These are phyloP conservation scores for Nycticryphes semicollaris DNA, from an alignment of 2,113 vertebrate species.

Conservation along the genomic window DNA sequence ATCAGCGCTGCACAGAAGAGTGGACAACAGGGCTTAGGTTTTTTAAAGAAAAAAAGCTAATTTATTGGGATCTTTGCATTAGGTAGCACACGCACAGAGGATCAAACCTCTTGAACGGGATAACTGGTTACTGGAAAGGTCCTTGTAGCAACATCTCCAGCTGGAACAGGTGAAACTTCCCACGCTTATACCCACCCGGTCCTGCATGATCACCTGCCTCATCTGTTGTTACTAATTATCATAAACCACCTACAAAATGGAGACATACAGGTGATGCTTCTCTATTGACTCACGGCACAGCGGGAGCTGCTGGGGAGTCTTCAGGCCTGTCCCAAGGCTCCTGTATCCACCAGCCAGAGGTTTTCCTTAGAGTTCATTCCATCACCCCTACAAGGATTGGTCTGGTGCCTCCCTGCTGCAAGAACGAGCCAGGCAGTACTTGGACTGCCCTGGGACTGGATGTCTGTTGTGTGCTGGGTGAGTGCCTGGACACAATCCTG, in stretches of 20 bases:
- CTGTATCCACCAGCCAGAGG: not conserved
- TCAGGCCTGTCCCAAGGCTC: not conserved
- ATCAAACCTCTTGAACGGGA: not conserved
- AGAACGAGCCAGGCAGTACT: not conserved
- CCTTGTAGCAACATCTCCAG: not conserved
- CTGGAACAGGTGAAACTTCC: not conserved
- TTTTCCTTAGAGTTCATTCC: not conserved
- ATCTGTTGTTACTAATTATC: not conserved
- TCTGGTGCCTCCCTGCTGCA: not conserved
- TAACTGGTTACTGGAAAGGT: not conserved
- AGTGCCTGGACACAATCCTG: not conserved
- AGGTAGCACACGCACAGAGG: accelerated
- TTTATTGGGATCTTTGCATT: not conserved
- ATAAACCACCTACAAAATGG: not conserved
- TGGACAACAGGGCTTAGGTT: not conserved
- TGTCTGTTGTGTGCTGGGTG: accelerated
- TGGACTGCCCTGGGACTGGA: not conserved
- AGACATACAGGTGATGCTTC: not conserved
- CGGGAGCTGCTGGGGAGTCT: not conserved
- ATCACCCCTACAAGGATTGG: not conserved
- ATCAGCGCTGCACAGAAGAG: not conserved
- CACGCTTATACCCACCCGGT: not conserved
- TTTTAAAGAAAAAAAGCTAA: not conserved
- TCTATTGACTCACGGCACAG: not conserved
- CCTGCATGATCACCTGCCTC: not conserved